Evolutionary conservation across 2,797 vertebrate genomes (phyloP).

Genomic region (Halcyon leucocephala): DNA sequence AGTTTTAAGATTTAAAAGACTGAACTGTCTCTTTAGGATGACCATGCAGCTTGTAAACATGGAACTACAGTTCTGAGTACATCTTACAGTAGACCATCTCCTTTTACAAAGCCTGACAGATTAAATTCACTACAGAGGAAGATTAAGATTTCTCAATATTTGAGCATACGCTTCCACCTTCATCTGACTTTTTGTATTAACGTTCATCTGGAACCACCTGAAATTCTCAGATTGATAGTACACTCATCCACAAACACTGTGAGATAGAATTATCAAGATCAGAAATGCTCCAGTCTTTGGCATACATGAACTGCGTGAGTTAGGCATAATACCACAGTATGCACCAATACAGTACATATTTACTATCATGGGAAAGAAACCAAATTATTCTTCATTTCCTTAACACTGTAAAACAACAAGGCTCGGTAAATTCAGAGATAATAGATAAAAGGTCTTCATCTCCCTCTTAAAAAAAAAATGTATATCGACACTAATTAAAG

Average conservation of each 20-base stretch:
- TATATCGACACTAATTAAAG: neutral
- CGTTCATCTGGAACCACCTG: neutral
- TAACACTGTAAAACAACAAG: neutral
- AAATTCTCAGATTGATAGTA: neutral
- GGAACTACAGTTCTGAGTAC: neutral
- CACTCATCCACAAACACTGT: neutral
- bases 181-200: neutral
- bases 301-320: neutral
- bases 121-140: neutral
- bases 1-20: neutral
- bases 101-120: neutral
- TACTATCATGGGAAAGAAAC: neutral
- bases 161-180: neutral
- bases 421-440: neutral
- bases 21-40: neutral
- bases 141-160: neutral
- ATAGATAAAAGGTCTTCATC: neutral
- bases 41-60: neutral
- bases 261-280: neutral
- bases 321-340: neutral
- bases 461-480: neutral
- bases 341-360: neutral
- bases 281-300: neutral
- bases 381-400: neutral
- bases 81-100: neutral